A percentile compares a stretch with the other conserved stretches of the same genome.
Conservation (phyloP, 2,888 invertebrate species). For the Synergus laeviventris region DNA sequence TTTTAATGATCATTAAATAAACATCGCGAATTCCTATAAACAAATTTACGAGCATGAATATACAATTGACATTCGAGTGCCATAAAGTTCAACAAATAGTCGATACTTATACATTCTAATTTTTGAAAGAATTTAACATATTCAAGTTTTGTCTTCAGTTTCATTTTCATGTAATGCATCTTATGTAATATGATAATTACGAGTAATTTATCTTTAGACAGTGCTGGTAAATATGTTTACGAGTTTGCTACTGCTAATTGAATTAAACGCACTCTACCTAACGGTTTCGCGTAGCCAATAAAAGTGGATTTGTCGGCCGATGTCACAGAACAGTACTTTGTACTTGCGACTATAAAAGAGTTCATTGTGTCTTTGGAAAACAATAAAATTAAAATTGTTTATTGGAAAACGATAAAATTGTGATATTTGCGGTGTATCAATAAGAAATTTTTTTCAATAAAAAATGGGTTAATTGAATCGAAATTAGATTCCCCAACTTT, state of each 20-base stretch:
- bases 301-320: slow-evolving; percentile 28
- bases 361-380: not conserved
- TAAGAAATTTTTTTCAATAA: not conserved
- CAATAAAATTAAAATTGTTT: not conserved
- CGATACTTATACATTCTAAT: not conserved
- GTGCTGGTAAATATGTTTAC: not conserved
- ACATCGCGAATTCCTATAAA: not conserved
- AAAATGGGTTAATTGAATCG: not conserved
- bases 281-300: slow-evolving; percentile 3
- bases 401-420: not conserved
- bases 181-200: not conserved
- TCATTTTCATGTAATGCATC: not conserved
- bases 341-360: not conserved
- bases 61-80: not conserved
- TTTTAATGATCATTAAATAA: not conserved
- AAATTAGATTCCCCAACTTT: no score
- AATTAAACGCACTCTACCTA: slow-evolving; percentile 3
- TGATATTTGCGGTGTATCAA: not conserved
- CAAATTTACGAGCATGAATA: not conserved
- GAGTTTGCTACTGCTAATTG: not conserved
- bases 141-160: not conserved
- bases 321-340: slow-evolving; percentile 20
- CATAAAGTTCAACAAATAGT: not conserved
- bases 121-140: not conserved
- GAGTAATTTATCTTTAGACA: not conserved